Base-by-base conservation (phyloP, 1,140 invertebrate species). In the Microplitis demolitor region DNA sequence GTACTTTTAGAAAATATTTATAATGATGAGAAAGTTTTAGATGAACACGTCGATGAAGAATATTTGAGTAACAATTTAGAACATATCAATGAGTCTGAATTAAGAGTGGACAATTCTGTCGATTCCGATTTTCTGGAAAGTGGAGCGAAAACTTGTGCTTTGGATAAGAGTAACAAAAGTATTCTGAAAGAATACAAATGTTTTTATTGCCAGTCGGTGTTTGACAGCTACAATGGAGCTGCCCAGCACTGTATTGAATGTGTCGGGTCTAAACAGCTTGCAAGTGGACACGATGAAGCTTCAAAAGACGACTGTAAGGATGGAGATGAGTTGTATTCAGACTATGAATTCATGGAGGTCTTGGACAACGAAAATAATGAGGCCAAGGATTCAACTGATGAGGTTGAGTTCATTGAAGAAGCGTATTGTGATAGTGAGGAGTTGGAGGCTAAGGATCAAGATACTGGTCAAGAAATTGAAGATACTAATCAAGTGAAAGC, bases 151-250 rank as follows among this genome's bases (percentile, higher is more conserved):
- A 24, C 24, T 24, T 24, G 24, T 24, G 24, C 24, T 24, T 56
- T 56, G 53, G n/a, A 56, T 1, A 56, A 56, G 24, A 66, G 35
- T 4, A 8, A 56, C 0, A 24, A 24, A 24, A 24, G 24, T 24
- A 24, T 24, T 24, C 24, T 24, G 24, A 37, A 67, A 14, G 71
- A 37, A 9, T 76, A 76, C 56, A 76, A 73, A 63, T 76, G 74
- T 69, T 67, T 68, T 14, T 63, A 53, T 24, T 76, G 74, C 45
- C 14, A 71, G 0, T 56, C 34, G 31, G 9, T 45, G 24, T 76
- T 76, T 58, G 9, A 31, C 8, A 68, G 73, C 56, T 37, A 73
- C 24, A 45, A 71, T 16, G 53, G 24, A 4, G 74, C 69, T 2
- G 54, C 71, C 0, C 34, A 50, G 2, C 74, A 76, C 39, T 71